These are phyloP conservation scores for Rutilus rutilus DNA, from an alignment of 2,113 vertebrate species.

Conservation along the genomic window DNA sequence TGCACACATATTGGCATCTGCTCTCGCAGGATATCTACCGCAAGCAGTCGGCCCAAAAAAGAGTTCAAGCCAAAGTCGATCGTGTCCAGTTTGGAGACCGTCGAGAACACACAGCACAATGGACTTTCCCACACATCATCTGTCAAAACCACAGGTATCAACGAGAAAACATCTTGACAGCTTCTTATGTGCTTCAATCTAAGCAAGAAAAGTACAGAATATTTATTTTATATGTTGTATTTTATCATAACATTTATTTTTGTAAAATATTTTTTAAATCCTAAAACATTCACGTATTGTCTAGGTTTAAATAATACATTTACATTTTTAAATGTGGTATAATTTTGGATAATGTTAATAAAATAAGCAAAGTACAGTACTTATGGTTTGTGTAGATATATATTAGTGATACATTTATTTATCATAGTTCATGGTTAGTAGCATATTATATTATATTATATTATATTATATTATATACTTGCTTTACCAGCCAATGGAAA, in stretches of 20 bases:
- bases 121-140: constrained; percentile 77
- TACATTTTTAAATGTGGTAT: background rate
- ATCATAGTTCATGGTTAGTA: no score
- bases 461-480: background rate
- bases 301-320: background rate
- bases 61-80: constrained; percentile 84
- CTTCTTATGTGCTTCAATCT: background rate
- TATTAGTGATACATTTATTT: no score
- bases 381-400: no score
- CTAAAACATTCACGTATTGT: background rate
- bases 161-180: background rate
- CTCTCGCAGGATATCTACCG: constrained; percentile 80
- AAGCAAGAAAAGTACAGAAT: background rate
- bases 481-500: background rate
- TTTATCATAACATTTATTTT: background rate
- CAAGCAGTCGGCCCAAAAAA: constrained; percentile 79
- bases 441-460: no score
- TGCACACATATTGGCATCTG: background rate
- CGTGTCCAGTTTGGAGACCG: constrained; percentile 73
- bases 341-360: background rate
- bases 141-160: constrained; percentile 80
- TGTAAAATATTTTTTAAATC: background rate
- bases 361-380: background rate
- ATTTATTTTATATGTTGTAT: background rate
- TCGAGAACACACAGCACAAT: constrained; percentile 80